phyloP scores from a whole-genome alignment of 2,113 vertebrate genomes.

The Eublepharis macularius region DNA sequence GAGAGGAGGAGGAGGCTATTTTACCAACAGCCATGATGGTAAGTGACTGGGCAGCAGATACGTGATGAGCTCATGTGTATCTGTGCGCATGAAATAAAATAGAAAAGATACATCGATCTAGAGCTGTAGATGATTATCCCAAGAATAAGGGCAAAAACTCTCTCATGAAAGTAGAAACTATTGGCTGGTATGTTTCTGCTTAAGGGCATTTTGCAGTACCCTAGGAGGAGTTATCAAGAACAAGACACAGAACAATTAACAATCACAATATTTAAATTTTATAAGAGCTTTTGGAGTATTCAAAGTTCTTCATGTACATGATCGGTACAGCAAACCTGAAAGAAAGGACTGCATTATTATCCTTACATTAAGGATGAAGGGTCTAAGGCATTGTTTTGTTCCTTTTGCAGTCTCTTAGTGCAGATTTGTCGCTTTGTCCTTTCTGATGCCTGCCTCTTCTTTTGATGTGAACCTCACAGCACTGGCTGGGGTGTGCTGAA shows the following conservation, averaged over 20 bases:
- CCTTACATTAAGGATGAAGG: background rate
- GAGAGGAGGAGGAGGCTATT: conserved; percentile 83
- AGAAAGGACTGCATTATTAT: background rate
- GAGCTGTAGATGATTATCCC: background rate
- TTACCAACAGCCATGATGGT: conserved; percentile 89
- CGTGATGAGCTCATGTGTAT: background rate
- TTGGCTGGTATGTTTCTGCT: background rate
- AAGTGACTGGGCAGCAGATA: conserved; percentile 54
- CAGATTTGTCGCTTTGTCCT: background rate
- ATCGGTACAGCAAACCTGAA: background rate
- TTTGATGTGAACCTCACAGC: background rate
- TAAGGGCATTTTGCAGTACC: background rate
- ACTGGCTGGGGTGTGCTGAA: background rate
- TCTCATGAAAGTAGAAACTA: background rate
- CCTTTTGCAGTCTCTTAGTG: background rate
- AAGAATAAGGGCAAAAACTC: background rate
- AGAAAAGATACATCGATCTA: background rate
- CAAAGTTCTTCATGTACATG: background rate
- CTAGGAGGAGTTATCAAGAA: background rate
- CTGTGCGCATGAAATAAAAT: background rate
- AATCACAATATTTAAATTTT: background rate
- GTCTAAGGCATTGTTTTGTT: background rate
- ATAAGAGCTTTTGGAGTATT: background rate
- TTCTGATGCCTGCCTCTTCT: background rate
- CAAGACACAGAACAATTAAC: background rate